Conservation (phyloP, 2,797 vertebrate species). For the Spondyliosoma cantharus region DNA sequence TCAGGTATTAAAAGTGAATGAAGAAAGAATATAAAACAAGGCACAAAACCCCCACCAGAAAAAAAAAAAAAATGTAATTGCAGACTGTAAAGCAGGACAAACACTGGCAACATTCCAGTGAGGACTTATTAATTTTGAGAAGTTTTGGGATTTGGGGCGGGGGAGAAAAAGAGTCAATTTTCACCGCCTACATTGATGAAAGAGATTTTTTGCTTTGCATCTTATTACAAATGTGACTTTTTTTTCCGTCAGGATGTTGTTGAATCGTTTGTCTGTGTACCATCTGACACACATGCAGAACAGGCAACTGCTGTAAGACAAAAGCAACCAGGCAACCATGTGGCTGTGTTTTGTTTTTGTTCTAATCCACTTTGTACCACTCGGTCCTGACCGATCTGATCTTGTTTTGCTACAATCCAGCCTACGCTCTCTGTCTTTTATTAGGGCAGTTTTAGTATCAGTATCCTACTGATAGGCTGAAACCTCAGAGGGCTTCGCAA, state of each 20-base stretch:
- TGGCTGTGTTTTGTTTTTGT: constrained; percentile 39
- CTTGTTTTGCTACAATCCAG: constrained; percentile 4
- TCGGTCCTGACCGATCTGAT: constrained; percentile 20
- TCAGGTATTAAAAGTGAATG: constrained; percentile 45
- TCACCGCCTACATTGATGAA: constrained; percentile 35
- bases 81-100: constrained; percentile 40
- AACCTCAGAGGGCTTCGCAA: constrained; percentile 15
- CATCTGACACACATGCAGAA: constrained; percentile 39
- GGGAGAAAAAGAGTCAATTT: constrained; percentile 19
- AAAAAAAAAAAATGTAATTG: constrained; percentile 11
- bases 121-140: constrained; percentile 38
- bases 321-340: constrained; percentile 34
- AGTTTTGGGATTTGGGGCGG: background rate
- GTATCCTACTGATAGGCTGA: constrained; percentile 31
- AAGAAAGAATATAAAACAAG: constrained; percentile 42
- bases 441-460: constrained; percentile 40
- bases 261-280: constrained; percentile 33
- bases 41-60: constrained; percentile 10
- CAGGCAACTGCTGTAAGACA: constrained; percentile 43
- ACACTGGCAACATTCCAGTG: constrained; percentile 31
- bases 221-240: constrained; percentile 40
- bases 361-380: constrained; percentile 46
- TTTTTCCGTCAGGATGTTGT: constrained; percentile 16
- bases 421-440: constrained; percentile 1
- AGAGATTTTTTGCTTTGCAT: constrained; percentile 34